A percentile compares a stretch with the other conserved stretches of the same genome.
These are phyloP conservation scores for Sciurus carolinensis DNA, from an alignment of 2,797 vertebrate genomes.

Conservation along the genomic window DNA sequence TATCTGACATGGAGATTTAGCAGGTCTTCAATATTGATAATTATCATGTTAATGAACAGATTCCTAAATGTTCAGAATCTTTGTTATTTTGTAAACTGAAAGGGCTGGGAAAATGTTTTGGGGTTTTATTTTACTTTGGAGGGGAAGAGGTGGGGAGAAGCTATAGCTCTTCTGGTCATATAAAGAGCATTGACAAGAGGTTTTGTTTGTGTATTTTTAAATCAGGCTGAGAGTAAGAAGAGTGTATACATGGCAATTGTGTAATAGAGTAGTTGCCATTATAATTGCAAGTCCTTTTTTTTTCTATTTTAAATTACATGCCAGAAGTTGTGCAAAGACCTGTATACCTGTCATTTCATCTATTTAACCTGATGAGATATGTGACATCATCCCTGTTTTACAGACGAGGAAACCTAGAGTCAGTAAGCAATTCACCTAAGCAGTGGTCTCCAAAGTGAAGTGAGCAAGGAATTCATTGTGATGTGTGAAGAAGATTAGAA, in stretches of 20 bases:
- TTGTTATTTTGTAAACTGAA: constrained; percentile 35
- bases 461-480: not conserved
- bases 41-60: constrained; percentile 31
- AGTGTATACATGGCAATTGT: not conserved
- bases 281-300: not conserved
- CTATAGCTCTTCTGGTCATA: not conserved
- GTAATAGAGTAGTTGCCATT: not conserved
- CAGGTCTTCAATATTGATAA: constrained; percentile 26
- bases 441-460: not conserved
- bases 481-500: constrained; percentile 38
- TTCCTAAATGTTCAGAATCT: constrained; percentile 1
- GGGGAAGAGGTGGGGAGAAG: not conserved
- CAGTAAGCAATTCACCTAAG: not conserved
- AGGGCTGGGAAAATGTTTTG: not conserved
- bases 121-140: not conserved
- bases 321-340: not conserved
- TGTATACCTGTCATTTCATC: not conserved
- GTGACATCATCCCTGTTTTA: constrained; percentile 15
- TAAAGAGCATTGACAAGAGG: not conserved
- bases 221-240: not conserved
- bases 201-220: constrained; percentile 50
- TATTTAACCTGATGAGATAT: not conserved
- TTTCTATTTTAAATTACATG: constrained; percentile 10
- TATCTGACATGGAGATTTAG: constrained; percentile 36
- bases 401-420: constrained; percentile 17